phyloP scores from a whole-genome alignment of 2,113 vertebrate genomes.

The Oostethus manadensis region DNA sequence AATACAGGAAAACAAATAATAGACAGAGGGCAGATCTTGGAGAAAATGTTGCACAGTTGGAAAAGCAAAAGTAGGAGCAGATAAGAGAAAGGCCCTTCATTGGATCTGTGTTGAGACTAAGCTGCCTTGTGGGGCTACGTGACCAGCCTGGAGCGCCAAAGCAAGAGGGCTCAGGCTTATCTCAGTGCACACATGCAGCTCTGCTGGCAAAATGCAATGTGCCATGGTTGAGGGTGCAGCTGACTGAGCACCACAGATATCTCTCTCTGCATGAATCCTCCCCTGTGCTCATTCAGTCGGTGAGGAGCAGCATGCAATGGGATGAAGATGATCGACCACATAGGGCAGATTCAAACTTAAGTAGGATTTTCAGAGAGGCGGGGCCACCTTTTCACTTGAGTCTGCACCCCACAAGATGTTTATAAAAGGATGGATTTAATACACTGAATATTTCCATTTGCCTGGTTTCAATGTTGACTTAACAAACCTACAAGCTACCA shows the following conservation, averaged over 20 bases:
- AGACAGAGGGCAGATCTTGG: neutral
- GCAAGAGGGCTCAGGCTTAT: conserved; percentile 56
- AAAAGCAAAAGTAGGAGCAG: conserved; percentile 10
- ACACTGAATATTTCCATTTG: conserved; percentile 14
- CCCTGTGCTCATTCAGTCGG: neutral
- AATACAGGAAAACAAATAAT: conserved; percentile 4
- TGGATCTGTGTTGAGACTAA: conserved; percentile 49
- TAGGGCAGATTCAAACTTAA: conserved; percentile 6
- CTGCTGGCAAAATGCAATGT: conserved; percentile 47
- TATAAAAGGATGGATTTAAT: neutral
- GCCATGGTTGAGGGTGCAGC: conserved; percentile 51
- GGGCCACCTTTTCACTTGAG: conserved; percentile 4
- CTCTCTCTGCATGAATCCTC: conserved; percentile 28
- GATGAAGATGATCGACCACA: conserved; percentile 9
- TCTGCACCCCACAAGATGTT: conserved; percentile 1
- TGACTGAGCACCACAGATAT: conserved; percentile 46
- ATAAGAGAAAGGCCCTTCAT: conserved; percentile 27
- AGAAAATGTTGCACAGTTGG: neutral
- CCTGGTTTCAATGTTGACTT: conserved; percentile 7
- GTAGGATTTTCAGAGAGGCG: conserved; percentile 14
- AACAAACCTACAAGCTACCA: neutral
- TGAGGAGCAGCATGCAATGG: conserved; percentile 5
- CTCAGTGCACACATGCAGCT: conserved; percentile 59
- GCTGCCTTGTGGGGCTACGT: conserved; percentile 55
- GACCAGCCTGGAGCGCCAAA: conserved; percentile 44